phyloP scores from a whole-genome alignment of 2,888 invertebrate genomes.

The Calameuta filiformis region DNA sequence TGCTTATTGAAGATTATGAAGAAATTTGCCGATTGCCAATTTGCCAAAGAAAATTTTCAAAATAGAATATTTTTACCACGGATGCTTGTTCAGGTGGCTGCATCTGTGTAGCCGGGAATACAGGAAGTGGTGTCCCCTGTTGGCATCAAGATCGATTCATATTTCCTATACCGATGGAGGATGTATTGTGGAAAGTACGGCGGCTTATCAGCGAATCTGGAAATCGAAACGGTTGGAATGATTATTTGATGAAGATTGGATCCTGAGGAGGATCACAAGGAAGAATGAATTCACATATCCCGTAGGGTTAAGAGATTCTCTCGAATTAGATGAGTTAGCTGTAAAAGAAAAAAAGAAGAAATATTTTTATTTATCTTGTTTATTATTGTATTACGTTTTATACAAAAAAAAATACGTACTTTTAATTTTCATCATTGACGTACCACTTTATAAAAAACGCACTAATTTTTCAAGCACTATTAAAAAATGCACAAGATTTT shows the following conservation, averaged over 20 bases:
- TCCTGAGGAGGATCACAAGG: slow-evolving; percentile 12
- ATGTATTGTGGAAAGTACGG: neutral
- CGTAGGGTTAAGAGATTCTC: slow-evolving; percentile 33
- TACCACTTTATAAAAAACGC: too few relatives aligned
- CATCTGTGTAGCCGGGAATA: neutral
- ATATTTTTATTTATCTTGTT: neutral
- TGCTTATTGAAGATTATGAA: too few relatives aligned
- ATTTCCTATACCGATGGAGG: too few relatives aligned
- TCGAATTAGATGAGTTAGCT: neutral
- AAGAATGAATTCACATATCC: slow-evolving; percentile 56
- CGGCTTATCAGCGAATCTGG: neutral
- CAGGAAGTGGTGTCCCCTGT: neutral
- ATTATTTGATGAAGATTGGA: neutral
- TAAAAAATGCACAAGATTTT: too few relatives aligned
- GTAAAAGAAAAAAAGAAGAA: neutral
- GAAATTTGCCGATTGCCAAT: too few relatives aligned
- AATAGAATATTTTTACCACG: neutral
- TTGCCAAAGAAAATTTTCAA: too few relatives aligned
- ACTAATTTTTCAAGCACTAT: too few relatives aligned
- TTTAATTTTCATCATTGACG: too few relatives aligned
- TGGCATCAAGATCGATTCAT: too few relatives aligned
- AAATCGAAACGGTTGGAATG: neutral
- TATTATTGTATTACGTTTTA: neutral
- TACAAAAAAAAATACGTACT: too few relatives aligned
- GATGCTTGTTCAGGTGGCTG: neutral